Evolutionary conservation across 2,888 invertebrate genomes (phyloP).

Genomic region (Caenorhabditis sp.): DNA sequence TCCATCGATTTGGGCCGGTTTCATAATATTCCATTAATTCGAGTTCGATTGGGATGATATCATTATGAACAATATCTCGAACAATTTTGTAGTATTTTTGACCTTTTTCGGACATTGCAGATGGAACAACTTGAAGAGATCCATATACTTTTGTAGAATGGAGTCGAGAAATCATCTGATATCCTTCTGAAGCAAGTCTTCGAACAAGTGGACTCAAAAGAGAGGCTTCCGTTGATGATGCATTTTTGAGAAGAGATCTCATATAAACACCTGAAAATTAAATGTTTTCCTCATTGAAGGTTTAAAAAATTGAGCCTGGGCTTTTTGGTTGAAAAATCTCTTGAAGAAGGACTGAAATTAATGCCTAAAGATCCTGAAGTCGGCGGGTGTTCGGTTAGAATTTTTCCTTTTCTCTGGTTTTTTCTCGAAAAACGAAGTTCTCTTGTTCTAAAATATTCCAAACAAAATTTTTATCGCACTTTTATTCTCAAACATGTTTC

Average conservation of each 20-base stretch:
- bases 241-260: conserved; percentile 52
- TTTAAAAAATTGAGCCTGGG: too few species aligned
- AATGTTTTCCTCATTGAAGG: neutral
- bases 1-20: conserved; percentile 69
- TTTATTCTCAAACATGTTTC: too few species aligned
- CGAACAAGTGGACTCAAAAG: conserved; percentile 49
- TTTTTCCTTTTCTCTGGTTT: too few species aligned
- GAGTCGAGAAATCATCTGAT: conserved; percentile 43
- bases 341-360: too few species aligned
- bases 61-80: conserved; percentile 71
- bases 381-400: too few species aligned
- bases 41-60: conserved; percentile 72
- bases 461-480: too few species aligned
- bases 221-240: conserved; percentile 51
- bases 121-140: conserved; percentile 70
- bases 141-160: conserved; percentile 43
- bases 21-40: conserved; percentile 67
- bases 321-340: too few species aligned
- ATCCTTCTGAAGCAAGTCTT: conserved; percentile 47
- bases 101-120: conserved; percentile 71
- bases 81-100: conserved; percentile 71
- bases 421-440: too few species aligned
- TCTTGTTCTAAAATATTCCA: too few species aligned
- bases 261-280: conserved; percentile 52
- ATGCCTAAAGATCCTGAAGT: too few species aligned